Conservation (phyloP, 2,888 invertebrate species). For the Ophioninae sp. region DNA sequence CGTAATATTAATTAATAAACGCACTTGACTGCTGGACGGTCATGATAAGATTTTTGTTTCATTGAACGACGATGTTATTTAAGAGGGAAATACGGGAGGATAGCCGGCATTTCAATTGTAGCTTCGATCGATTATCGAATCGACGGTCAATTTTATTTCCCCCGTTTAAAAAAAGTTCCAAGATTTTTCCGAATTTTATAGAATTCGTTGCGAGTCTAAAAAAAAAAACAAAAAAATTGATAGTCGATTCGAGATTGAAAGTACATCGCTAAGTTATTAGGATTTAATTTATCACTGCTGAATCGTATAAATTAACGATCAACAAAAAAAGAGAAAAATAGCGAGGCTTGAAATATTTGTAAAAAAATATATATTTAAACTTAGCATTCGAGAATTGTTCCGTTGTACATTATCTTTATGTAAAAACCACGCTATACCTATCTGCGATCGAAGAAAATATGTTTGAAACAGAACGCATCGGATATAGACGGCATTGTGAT, state of each 20-base stretch:
- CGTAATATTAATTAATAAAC: constrained; percentile 38
- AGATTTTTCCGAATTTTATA: background rate
- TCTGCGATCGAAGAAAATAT: constrained; percentile 13
- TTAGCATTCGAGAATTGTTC: background rate
- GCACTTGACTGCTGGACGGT: constrained; percentile 63
- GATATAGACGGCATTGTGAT: constrained; percentile 67
- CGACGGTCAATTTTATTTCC: constrained; percentile 32
- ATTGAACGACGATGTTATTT: constrained; percentile 40
- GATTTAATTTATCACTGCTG: background rate
- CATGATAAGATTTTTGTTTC: constrained; percentile 40
- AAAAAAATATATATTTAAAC: background rate
- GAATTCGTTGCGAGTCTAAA: background rate
- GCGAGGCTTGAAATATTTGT: background rate
- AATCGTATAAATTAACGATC: background rate
- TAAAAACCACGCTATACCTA: constrained; percentile 11
- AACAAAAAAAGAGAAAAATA: background rate
- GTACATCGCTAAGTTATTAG: background rate
- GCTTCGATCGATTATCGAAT: constrained; percentile 32
- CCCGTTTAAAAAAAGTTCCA: constrained; percentile 7
- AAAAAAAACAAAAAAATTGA: background rate
- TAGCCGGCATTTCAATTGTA: constrained; percentile 55
- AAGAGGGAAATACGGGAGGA: constrained; percentile 27
- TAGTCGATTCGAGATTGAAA: background rate
- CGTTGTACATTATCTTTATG: constrained; percentile 1
- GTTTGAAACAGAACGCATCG: constrained; percentile 25